Evolutionary conservation across 2,888 invertebrate species (phyloP), one percentile per base, ranked within the genome.

Genomic region (Hydroisotoma schaefferi): DNA sequence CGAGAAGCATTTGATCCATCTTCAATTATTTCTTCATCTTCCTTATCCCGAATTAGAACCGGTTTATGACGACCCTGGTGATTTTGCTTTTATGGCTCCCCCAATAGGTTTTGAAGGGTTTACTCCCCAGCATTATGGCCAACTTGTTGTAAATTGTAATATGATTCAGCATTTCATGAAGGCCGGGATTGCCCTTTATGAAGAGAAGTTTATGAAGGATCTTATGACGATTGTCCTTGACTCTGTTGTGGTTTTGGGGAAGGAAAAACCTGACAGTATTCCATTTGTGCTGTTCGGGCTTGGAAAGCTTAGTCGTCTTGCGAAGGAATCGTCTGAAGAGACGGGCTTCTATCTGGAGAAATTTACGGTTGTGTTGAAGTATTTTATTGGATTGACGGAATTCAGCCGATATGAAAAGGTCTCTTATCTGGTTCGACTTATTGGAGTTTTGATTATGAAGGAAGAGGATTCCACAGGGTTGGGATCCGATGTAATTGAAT

Each of bases 161-260:
- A 44, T 63, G 1, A 51, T 64, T 15, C 38, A 57, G 18, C 53
- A 63, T 28, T 63, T 67, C 38, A 29, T 67, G 4, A 49, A 61
- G 37, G 54, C 61, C 55, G 22, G 61, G 1, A n/a, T 20, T 44
- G 48, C 44, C 5, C 29, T 55, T 10, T 18, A 29, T 15, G 5
- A 25, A 15, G 22, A 49, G n/a, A 5, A 27, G 3, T 55, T 51
- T 33, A 37, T 40, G 23, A 28, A 51, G 18, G 40, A 49, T 10
- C 23, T 60, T 18, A 4, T 51, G 5, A 20, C 3, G 8, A 20
- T 15, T 5, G 51, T 55, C n/a, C 10, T 55, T 1, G n/a, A 15
- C 2, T 5, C n/a, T 52, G 5, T 18, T 22, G 2, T 22, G 4
- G n/a, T n/a, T n/a, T n/a, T n/a, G n/a, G n/a, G n/a, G 8, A 29